Evolutionary conservation across 2,113 vertebrate species (phyloP), one percentile per base, ranked within the genome.

Genomic region (Pseudorasbora parva): DNA sequence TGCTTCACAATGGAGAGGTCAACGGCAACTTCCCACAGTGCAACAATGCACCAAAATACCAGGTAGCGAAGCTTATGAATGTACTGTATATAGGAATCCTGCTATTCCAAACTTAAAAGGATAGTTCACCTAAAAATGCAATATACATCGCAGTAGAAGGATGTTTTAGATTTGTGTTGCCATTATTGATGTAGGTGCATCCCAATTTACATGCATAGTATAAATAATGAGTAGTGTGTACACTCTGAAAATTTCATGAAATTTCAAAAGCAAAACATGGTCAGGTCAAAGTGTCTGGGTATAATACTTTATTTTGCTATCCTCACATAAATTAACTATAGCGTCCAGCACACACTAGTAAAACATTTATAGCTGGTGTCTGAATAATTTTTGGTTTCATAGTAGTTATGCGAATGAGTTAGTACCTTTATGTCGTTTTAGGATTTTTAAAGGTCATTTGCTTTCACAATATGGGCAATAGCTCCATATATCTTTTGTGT

Each of bases 41-140:
- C 92, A 99, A 99, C 94, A 99, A 99, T 5, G 98, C 98, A 0
- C 98, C 98, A 49, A 99, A 99, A 83, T 99, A 99, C 85, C 98
- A 99, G 96, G 98, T 99, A 92, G 49, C 82, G 15, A 19, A 8
- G 21, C 10, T 1, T n/a, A 15, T 21, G 17, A 41, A n/a, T 11
- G 17, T 41, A 41, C 64, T 21, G 5, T 68, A 66, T 10, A 19
- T 21, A n/a, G n/a, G 41, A 41, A 68, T 37, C 30, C 0, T 21
- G 64, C 64, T 19, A 41, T 68, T 66, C 15, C 64, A 68, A 37
- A 37, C 30, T 68, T 10, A 68, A 5, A 68, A 9, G 17, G 8
- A 66, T 10, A 64, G 60, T 64, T 64, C 6, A 30, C 60, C 60
- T 30, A 30, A 64, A 66, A 37, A 21, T 37, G 1, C 2, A 10